Evolutionary conservation across 2,888 invertebrate genomes (phyloP).

Genomic region (Aleiodes testaceus): DNA sequence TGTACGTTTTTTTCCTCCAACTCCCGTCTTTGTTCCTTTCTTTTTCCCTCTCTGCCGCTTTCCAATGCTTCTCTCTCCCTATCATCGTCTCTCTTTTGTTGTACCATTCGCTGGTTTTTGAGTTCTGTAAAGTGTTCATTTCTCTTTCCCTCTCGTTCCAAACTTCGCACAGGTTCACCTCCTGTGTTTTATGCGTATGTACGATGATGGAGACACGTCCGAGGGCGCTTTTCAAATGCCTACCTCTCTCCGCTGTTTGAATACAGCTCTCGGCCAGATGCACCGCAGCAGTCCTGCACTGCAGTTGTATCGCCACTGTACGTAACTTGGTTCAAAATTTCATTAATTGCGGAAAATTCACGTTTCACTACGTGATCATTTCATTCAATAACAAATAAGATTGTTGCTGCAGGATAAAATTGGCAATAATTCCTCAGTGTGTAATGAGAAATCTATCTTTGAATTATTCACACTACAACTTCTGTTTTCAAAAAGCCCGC

Average conservation of each 20-base stretch:
- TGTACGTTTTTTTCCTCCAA: constrained; percentile 40
- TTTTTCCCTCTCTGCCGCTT: constrained; percentile 21
- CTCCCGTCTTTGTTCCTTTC: constrained; percentile 21
- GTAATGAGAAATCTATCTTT: too few relatives aligned
- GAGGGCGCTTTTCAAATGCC: constrained; percentile 27
- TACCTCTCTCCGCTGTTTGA: constrained; percentile 38
- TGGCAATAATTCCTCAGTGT: too few relatives aligned
- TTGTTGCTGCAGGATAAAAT: too few relatives aligned
- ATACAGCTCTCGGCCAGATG: constrained; percentile 57
- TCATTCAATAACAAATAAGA: too few relatives aligned
- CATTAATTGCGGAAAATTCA: too few relatives aligned
- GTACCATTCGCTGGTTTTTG: constrained; percentile 46
- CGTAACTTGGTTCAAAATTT: constrained; percentile 18
- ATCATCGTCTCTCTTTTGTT: constrained; percentile 10
- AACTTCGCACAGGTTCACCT: background rate
- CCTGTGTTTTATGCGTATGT: constrained; percentile 35
- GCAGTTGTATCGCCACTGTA: constrained; percentile 60
- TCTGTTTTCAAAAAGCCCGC: too few relatives aligned
- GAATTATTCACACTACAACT: too few relatives aligned
- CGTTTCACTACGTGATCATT: too few relatives aligned
- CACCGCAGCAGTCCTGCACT: constrained; percentile 67
- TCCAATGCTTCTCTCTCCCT: constrained; percentile 24
- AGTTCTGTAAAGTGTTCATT: constrained; percentile 21
- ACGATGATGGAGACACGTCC: constrained; percentile 48
- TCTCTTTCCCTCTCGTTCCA: constrained; percentile 16